phyloP scores from a whole-genome alignment of 2,113 vertebrate genomes.

The Ancistrus triradiatus region DNA sequence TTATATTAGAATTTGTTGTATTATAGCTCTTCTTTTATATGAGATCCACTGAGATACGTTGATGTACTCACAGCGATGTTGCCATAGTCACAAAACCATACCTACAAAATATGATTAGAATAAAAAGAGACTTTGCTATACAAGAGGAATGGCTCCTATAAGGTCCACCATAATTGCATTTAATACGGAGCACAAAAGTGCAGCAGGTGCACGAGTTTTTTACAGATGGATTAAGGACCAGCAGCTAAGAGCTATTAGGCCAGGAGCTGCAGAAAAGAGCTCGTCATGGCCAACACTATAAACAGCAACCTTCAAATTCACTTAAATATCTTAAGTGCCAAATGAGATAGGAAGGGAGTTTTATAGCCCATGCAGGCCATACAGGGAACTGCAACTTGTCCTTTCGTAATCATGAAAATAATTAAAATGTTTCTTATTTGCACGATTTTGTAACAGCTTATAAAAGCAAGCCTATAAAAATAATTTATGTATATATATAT shows the following conservation, averaged over 20 bases:
- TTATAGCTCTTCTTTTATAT: not conserved
- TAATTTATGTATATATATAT: not conserved
- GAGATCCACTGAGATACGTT: too few species aligned
- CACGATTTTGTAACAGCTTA: too few species aligned
- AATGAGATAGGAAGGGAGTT: slow-evolving; percentile 24
- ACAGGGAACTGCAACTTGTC: slow-evolving; percentile 9
- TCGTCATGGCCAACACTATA: slow-evolving; percentile 33
- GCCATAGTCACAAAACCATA: not conserved
- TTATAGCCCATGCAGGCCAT: slow-evolving; percentile 20
- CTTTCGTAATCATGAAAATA: slow-evolving; percentile 25
- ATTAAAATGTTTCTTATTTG: slow-evolving; percentile 25
- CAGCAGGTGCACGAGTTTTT: slow-evolving; percentile 33
- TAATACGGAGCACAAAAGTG: slow-evolving; percentile 22
- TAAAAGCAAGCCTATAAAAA: too few species aligned
- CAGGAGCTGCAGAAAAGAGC: slow-evolving; percentile 22
- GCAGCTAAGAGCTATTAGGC: slow-evolving; percentile 32
- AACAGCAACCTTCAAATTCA: slow-evolving; percentile 41
- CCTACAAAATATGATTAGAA: not conserved
- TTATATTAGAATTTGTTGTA: not conserved
- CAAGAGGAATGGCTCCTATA: slow-evolving; percentile 15
- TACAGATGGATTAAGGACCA: slow-evolving; percentile 7
- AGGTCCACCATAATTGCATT: slow-evolving; percentile 14
- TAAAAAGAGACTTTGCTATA: not conserved
- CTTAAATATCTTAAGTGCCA: slow-evolving; percentile 39
- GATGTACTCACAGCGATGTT: not conserved